Evolutionary conservation across 2,797 vertebrate species (phyloP).

Genomic region (Takifugu ocellatus): DNA sequence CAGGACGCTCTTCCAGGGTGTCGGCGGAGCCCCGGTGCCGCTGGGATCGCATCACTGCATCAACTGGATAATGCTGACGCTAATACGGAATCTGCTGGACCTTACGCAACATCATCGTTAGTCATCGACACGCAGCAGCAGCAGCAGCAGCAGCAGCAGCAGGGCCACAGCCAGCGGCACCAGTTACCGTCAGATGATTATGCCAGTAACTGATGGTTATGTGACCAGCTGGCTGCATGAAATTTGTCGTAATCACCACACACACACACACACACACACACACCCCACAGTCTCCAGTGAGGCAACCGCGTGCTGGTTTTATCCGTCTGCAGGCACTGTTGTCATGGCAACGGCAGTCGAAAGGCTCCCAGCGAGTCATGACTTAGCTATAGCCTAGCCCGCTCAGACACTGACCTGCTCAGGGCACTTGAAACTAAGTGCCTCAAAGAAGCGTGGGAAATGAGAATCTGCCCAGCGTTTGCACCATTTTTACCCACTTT

Average conservation of each 20-base stretch:
- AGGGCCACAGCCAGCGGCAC: conserved; percentile 13
- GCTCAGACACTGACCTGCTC: conserved; percentile 43
- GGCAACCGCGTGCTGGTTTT: conserved; percentile 17
- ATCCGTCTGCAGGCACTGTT: conserved; percentile 54
- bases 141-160: conserved; percentile 9
- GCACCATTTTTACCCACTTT: conserved; percentile 1
- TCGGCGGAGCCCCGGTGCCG: conserved; percentile 9
- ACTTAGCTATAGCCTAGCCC: conserved; percentile 20
- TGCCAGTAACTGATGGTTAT: conserved; percentile 4
- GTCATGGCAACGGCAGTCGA: conserved; percentile 49
- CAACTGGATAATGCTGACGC: conserved; percentile 23
- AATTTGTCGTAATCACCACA: conserved; percentile 1
- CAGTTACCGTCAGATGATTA: conserved; percentile 12
- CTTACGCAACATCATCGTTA: conserved; percentile 34
- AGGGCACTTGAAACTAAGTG: conserved; percentile 15
- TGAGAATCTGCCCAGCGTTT: conserved; percentile 12
- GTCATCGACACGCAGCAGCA: conserved; percentile 12
- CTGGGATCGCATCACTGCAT: conserved; percentile 23
- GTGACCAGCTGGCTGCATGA: conserved; percentile 15
- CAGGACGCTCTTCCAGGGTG: not conserved
- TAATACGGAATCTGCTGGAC: conserved; percentile 28
- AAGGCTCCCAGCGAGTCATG: conserved; percentile 36
- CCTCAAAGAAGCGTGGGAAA: conserved; percentile 14
- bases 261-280: not conserved
- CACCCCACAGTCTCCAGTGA: not conserved